These are phyloP conservation scores for Amblyjoppa proteus DNA, from an alignment of 2,888 invertebrate genomes.

Conservation along the genomic window DNA sequence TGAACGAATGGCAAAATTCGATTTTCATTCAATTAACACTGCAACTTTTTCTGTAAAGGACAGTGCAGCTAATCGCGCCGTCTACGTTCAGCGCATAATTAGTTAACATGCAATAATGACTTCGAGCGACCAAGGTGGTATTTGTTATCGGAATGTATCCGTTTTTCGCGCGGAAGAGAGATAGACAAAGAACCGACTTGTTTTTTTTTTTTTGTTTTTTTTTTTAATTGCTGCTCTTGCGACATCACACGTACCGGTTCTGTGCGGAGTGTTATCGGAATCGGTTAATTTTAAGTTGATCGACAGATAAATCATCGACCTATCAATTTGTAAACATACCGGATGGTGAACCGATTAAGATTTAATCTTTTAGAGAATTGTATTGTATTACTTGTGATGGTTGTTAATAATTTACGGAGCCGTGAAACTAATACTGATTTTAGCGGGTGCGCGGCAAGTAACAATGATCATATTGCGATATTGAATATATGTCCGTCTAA, in stretches of 20 bases:
- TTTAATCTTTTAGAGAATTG: background rate
- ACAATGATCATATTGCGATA: background rate
- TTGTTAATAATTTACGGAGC: background rate
- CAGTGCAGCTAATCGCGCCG: background rate
- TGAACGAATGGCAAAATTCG: background rate
- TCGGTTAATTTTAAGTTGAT: conserved; percentile 7
- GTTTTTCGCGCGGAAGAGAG: background rate
- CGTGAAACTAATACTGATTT: background rate
- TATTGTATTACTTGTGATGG: background rate
- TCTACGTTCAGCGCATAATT: background rate
- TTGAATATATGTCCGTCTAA: background rate
- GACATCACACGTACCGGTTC: background rate
- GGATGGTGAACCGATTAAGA: background rate
- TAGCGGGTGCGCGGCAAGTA: background rate
- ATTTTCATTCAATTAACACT: background rate
- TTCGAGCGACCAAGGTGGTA: background rate
- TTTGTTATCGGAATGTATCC: background rate
- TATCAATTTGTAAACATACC: background rate
- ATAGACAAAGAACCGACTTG: background rate
- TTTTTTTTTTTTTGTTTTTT: background rate
- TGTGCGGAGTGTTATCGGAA: conserved; percentile 33
- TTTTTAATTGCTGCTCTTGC: background rate
- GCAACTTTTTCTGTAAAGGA: background rate
- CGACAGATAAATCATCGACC: background rate
- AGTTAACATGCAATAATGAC: background rate